These are phyloP conservation scores for Salticus scenicus DNA, from an alignment of 2,888 invertebrate genomes.

Conservation along the genomic window DNA sequence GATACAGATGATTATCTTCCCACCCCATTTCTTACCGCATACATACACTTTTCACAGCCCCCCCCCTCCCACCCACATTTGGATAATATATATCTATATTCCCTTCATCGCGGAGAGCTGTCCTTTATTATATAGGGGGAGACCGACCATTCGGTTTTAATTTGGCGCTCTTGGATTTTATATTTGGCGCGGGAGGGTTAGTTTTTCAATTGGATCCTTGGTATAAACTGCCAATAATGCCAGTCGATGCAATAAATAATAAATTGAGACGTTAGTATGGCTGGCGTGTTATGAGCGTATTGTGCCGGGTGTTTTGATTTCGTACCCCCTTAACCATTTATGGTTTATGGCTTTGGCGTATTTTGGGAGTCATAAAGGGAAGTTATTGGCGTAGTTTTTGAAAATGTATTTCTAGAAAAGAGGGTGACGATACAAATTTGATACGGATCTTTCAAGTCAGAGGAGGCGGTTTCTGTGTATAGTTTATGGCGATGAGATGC, in stretches of 20 bases:
- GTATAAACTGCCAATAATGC: slow-evolving; percentile 62
- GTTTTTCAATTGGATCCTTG: slow-evolving; percentile 42
- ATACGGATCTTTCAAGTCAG: neutral
- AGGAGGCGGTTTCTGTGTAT: neutral
- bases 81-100: slow-evolving; percentile 14
- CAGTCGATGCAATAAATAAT: slow-evolving; percentile 37
- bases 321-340: slow-evolving; percentile 58
- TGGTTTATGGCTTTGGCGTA: slow-evolving; percentile 57
- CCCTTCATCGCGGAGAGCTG: neutral
- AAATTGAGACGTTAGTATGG: slow-evolving; percentile 48
- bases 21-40: too few species aligned
- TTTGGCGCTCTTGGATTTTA: slow-evolving; percentile 65
- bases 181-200: slow-evolving; percentile 43
- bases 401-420: slow-evolving; percentile 19
- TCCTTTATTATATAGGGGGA: slow-evolving; percentile 29
- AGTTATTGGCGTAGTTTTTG: slow-evolving; percentile 57
- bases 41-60: too few species aligned
- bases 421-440: slow-evolving; percentile 3
- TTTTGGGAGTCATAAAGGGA: slow-evolving; percentile 46
- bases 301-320: slow-evolving; percentile 63
- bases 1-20: slow-evolving; percentile 63
- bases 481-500: neutral
- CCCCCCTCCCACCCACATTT: neutral
- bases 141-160: slow-evolving; percentile 47
- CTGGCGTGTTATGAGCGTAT: slow-evolving; percentile 37